Evolutionary conservation across 2,888 invertebrate species (phyloP).

Genomic region (Megalurothrips usitatus): DNA sequence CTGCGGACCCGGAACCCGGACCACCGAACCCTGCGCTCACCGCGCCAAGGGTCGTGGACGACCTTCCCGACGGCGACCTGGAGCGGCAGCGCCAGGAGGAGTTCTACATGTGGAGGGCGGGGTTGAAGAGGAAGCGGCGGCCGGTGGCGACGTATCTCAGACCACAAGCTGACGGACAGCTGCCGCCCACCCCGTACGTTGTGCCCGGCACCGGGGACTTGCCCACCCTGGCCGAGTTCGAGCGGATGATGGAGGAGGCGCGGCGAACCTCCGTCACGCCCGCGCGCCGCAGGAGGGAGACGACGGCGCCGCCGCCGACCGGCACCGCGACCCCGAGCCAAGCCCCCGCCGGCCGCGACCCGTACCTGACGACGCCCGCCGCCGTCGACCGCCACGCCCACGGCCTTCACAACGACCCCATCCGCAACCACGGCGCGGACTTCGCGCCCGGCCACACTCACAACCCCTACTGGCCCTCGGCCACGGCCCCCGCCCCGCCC

Average conservation of each 20-base stretch:
- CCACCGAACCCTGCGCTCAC: not conserved
- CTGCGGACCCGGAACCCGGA: not conserved
- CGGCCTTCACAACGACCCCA: not conserved
- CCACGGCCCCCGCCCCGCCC: not conserved
- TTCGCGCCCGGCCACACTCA: not conserved
- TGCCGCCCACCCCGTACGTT: slow-evolving; percentile 1
- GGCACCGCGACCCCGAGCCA: not conserved
- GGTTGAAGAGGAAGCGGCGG: not conserved
- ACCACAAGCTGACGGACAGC: not conserved
- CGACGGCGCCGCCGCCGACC: not conserved
- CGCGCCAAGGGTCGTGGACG: not conserved
- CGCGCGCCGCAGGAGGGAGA: not conserved
- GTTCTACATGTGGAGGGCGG: not conserved
- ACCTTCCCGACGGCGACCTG: slow-evolving; percentile 13
- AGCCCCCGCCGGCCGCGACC: not conserved
- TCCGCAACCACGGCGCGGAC: not conserved
- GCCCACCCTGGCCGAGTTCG: not conserved
- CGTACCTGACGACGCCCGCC: not conserved
- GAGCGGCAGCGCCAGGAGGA: not conserved
- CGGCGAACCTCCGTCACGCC: not conserved
- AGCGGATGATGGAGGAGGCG: not conserved
- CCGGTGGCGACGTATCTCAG: not conserved
- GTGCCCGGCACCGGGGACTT: not conserved
- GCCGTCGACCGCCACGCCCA: not conserved
- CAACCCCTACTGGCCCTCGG: slow-evolving; percentile 13